These are phyloP conservation scores for Theonella swinhoei DNA, from an alignment of 37 sponge, comb jelly and placozoan species.

Conservation along the genomic window DNA sequence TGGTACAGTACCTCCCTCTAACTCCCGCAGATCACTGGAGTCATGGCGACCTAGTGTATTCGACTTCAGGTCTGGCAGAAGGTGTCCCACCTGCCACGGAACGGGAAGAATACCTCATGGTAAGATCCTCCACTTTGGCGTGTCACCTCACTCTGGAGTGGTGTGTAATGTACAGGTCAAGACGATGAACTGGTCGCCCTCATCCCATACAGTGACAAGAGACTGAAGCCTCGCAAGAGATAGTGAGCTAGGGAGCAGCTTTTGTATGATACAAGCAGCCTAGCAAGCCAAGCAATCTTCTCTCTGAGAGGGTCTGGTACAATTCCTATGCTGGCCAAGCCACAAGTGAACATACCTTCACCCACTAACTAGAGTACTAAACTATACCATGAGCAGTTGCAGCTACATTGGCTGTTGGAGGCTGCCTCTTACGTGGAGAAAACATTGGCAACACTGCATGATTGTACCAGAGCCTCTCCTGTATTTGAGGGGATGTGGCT, in stretches of 20 bases:
- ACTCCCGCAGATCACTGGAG: not conserved
- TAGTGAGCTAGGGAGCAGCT: not conserved
- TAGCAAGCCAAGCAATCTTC: too few relatives aligned
- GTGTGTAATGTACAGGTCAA: constrained; percentile 39
- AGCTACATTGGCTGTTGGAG: too few relatives aligned
- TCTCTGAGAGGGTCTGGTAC: too few relatives aligned
- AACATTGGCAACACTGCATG: too few relatives aligned
- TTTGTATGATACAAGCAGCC: too few relatives aligned
- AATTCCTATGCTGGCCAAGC: too few relatives aligned
- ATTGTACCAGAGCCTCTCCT: not conserved
- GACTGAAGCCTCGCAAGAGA: constrained; percentile 67
- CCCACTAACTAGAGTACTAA: too few relatives aligned
- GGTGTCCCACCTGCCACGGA: constrained; percentile 73
- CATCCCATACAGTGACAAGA: constrained; percentile 81
- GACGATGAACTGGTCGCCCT: constrained; percentile 80
- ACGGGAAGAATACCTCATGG: constrained; percentile 67
- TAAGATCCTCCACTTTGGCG: not conserved
- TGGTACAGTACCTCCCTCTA: not conserved
- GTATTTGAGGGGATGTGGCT: not conserved
- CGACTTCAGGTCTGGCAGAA: constrained; percentile 15
- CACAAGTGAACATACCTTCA: constrained; percentile 52
- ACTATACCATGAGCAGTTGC: too few relatives aligned
- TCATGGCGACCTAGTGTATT: constrained; percentile 32
- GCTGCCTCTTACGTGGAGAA: too few relatives aligned
- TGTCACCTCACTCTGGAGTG: too few relatives aligned